Evolutionary conservation across 2,888 invertebrate genomes (phyloP), one percentile per base, ranked within the genome.

Genomic region (Cephus pulcher): DNA sequence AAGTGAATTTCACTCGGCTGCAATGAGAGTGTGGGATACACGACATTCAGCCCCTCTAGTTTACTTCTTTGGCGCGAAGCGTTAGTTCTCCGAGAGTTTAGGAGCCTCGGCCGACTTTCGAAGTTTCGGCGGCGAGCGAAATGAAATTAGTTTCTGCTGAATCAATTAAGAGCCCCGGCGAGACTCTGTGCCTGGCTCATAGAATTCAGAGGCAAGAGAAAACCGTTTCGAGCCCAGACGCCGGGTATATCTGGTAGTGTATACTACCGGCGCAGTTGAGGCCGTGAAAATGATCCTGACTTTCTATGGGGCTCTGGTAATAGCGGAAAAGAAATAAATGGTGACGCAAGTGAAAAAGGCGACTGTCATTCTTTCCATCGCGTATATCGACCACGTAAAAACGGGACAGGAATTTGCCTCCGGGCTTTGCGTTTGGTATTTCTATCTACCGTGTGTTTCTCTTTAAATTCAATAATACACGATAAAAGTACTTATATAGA

Each of bases 111-210:
- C 76, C 80, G 80, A 82, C 81, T 84, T 83, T 82, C 84, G 82
- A 86, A 87, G 84, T 87, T 85, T 85, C 81, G 82, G 83, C 82
- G 84, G 82, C 80, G 82, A 84, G 83, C 85, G 85, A 86, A 86
- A 88, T 88, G 88, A 89, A 89, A 89, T 90, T 89, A 89, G 89
- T 90, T 89, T 89, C 85, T 84, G 85, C 85, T 86, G 88, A 90
- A 89, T 89, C 89, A 90, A 90, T 90, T 89, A 90, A 89, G 83
- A 82, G 56, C 82, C 81, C 76, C 86, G 82, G 81, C 79, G 83
- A 83, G 83, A 84, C 70, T 23, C 69, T 3, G 32, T 30, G 12
- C 32, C 70, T 33, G 30, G 4, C 23, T 34, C n/a, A 71, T 34
- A 71, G 71, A 32, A 71, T 71, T 30, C 71, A 34, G 32, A 12